Evolutionary conservation across 2,888 invertebrate species (phyloP), one percentile per base, ranked within the genome.

Genomic region (Hydroisotoma schaefferi): DNA sequence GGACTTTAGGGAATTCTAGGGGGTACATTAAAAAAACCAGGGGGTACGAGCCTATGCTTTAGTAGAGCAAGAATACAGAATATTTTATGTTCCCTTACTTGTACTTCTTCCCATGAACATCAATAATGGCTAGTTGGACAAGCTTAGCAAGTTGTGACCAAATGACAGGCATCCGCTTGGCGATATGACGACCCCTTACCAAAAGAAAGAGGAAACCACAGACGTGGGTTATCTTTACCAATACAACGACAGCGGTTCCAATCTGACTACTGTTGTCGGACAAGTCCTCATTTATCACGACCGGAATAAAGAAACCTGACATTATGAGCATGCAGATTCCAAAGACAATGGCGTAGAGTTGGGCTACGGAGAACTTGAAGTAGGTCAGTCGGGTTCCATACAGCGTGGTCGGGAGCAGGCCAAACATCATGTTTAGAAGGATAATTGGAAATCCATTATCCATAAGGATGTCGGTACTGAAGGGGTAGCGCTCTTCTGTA

Each of bases 391-490:
- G 46, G 12, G 51, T 55, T 38, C 68, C 63, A 33, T 44, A 55
- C 27, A 70, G 38, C 1, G 64, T 63, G 5, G 67, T 43, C 0
- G 70, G 70, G 1, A 69, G 53, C 3, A 70, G 49, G n/a, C 68
- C 68, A 40, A 67, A 59, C 2, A 59, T 26, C 61, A 68, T 67
- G 59, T 70, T 70, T 2, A 70, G 48, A 5, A 68, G 55, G 25
- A 65, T 62, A 12, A 70, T 48, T 23, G 20, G 22, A 37, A 67
- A 68, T 12, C 67, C 70, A 18, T 60, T 25, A 2, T 20, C 8
- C 65, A 67, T 68, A 1, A 70, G 46, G 2, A 65, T 44, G 28
- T 65, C 58, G 1, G 58, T 51, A 8, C 65, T 57, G 43, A 48
- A 49, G 5, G 68, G 65, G 46, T 58, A 63, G 1, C 58, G 52